A percentile compares a stretch with the other conserved stretches of the same genome.
phyloP scores from a whole-genome alignment of 2,113 vertebrate genomes.

The Zonotrichia leucophrys region DNA sequence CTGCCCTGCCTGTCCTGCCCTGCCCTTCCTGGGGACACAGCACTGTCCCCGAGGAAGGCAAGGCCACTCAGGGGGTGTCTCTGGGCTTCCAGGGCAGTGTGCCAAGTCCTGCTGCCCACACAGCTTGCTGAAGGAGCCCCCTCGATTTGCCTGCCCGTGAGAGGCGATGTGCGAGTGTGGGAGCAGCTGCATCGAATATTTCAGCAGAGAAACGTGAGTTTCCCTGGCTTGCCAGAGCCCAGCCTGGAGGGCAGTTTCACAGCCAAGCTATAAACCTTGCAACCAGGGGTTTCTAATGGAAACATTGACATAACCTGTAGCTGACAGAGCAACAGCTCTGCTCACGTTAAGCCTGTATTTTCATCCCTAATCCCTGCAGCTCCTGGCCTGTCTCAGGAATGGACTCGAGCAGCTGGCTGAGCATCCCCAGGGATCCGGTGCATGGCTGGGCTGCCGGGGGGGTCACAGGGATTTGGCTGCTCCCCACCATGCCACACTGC shows the following conservation, averaged over 20 bases:
- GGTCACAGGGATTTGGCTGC: neutral
- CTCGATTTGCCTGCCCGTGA: accelerated
- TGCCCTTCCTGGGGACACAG: neutral
- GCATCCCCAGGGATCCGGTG: neutral
- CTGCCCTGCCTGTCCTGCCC: neutral
- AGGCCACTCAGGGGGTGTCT: neutral
- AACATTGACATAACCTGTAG: slow-evolving; percentile 73
- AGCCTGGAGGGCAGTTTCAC: slow-evolving; percentile 66
- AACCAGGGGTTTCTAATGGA: slow-evolving; percentile 66
- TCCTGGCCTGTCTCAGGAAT: neutral
- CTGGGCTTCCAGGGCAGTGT: neutral
- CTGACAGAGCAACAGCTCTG: slow-evolving; percentile 47
- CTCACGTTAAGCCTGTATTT: slow-evolving; percentile 25
- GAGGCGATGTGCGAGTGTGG: neutral
- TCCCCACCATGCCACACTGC: accelerated
- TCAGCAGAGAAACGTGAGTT: slow-evolving; percentile 23
- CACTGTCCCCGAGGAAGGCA: neutral
- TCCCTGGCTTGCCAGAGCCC: slow-evolving; percentile 49
- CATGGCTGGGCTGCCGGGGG: neutral
- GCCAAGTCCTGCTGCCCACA: neutral
- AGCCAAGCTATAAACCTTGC: slow-evolving; percentile 66
- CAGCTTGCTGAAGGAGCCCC: neutral
- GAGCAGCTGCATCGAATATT: slow-evolving; percentile 46
- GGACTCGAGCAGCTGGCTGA: neutral
- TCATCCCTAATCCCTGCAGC: neutral